Evolutionary conservation across 2,888 invertebrate species (phyloP), one percentile per base, ranked within the genome.

Genomic region (Apamea monoglypha): DNA sequence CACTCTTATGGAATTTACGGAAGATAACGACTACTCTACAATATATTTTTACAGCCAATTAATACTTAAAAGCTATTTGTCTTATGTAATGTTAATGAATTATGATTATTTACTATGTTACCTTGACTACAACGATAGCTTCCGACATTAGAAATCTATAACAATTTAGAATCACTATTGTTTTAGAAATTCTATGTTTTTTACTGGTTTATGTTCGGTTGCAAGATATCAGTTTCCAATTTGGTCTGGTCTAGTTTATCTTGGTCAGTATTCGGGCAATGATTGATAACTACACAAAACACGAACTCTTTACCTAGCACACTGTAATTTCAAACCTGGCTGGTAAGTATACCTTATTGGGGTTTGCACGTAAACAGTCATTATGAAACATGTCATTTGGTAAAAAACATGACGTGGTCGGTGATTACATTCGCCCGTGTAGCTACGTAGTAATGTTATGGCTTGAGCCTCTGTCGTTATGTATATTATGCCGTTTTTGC

Each of bases 341-440:
- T 76, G 44, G 71, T 84, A 85, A 82, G 73, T 88, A 86, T 84
- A 83, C 78, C 83, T 81, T 83, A 88, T 82, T 85, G 82, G 73
- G 78, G 76, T 85, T 87, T 86, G 83, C 83, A 84, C 78, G 86
- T 84, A 85, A 82, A 88, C 85, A 84, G 83, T 86, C 80, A 89
- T 88, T 85, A 83, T 80, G 89, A 88, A 92, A 93, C 93, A 89
- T 94, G 93, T 94, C 93, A 93, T 93, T 94, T 91, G 88, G 89
- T 91, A 89, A 91, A 91, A 93, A 93, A 92, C 91, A 90, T 89
- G 91, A 86, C 82, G 86, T 91, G 86, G 67, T 86, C 88, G 88
- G 90, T 94, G 91, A 94, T 94, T 94, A 94, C 91, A 84, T 86
- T 88, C 87, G 88, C 79, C 86, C 78, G 88, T 89, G 86, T 89